These are phyloP conservation scores for Pyrrhia umbra DNA, from an alignment of 2,888 invertebrate genomes.

Conservation along the genomic window DNA sequence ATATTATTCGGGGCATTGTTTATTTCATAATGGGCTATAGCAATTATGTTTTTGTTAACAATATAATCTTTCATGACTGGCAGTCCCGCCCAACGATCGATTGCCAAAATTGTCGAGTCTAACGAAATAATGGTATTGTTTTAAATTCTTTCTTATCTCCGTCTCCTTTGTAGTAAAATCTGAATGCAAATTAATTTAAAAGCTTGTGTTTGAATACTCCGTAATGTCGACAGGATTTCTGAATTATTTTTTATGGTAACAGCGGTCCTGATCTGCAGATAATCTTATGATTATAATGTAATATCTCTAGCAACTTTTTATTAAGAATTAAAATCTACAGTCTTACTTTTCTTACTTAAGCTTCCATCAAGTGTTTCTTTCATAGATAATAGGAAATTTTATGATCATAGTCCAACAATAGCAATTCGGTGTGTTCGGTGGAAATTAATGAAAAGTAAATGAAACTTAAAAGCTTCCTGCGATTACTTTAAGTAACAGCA, in stretches of 20 bases:
- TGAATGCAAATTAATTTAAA: constrained; percentile 31
- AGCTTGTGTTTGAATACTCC: constrained; percentile 26
- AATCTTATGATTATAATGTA: too few relatives aligned
- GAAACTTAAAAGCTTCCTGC: background rate
- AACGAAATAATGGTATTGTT: constrained; percentile 48
- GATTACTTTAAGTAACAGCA: constrained; percentile 3
- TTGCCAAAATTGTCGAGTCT: constrained; percentile 39
- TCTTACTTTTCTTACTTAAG: too few relatives aligned
- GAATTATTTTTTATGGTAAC: background rate
- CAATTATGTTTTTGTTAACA: constrained; percentile 64
- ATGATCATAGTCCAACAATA: too few relatives aligned
- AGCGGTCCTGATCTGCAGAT: too few relatives aligned
- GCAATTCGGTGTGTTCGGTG: too few relatives aligned
- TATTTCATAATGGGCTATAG: constrained; percentile 68
- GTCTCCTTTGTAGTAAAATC: constrained; percentile 43
- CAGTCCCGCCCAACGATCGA: constrained; percentile 21
- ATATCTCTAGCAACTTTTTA: too few relatives aligned
- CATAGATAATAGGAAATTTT: too few relatives aligned
- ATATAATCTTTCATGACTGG: constrained; percentile 60
- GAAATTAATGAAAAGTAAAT: background rate
- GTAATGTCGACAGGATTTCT: background rate
- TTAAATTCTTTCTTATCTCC: constrained; percentile 39
- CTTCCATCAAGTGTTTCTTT: too few relatives aligned
- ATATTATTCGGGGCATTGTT: constrained; percentile 65
- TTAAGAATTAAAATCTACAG: too few relatives aligned